Evolutionary conservation across 2,797 vertebrate species (phyloP).

Genomic region (Etheostoma perlongum): DNA sequence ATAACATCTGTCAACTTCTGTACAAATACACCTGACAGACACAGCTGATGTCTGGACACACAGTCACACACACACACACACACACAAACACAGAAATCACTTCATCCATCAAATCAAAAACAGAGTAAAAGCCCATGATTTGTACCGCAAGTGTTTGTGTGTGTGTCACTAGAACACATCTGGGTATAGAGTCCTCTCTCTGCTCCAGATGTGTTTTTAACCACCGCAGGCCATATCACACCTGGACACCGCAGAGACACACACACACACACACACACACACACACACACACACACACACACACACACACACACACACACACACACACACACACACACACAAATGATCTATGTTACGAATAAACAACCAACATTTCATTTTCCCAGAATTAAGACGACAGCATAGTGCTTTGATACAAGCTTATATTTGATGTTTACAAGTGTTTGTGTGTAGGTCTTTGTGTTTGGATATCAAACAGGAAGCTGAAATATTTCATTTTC

Average conservation of each 20-base stretch:
- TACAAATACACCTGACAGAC: conserved; percentile 83
- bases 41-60: conserved; percentile 81
- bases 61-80: not conserved
- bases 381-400: not conserved
- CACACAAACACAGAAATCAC: conserved; percentile 4
- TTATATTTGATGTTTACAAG: not conserved
- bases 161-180: conserved; percentile 76
- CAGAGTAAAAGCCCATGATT: conserved; percentile 34
- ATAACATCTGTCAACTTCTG: conserved; percentile 86
- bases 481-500: conserved; percentile 1
- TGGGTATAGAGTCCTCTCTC: conserved; percentile 72
- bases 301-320: conserved; percentile 34
- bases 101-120: conserved; percentile 49
- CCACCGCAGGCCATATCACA: conserved; percentile 74
- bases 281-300: conserved; percentile 57
- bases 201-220: conserved; percentile 82
- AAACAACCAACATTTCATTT: conserved; percentile 35
- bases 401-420: not conserved
- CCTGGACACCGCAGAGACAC: conserved; percentile 77
- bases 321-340: conserved; percentile 49
- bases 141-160: conserved; percentile 21
- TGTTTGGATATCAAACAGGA: not conserved
- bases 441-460: not conserved
- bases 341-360: conserved; percentile 48
- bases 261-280: conserved; percentile 40